Percentiles rank a stretch among this genome's conserved stretches.
Evolutionary conservation across 2,888 invertebrate genomes (phyloP).

Genomic region (Calliphora vomitoria): DNA sequence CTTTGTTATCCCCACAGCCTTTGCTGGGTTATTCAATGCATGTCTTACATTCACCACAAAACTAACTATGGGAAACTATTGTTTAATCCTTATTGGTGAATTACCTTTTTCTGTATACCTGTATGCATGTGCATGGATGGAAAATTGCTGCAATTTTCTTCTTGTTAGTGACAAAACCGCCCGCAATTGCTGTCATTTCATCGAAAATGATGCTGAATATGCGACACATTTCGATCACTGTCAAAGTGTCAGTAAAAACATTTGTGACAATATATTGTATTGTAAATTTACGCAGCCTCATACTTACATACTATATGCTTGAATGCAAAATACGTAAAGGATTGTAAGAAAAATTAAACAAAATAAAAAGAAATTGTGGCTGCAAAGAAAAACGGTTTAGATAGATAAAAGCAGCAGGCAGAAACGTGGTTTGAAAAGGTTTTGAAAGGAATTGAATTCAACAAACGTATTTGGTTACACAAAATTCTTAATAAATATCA

Average conservation of each 20-base stretch:
- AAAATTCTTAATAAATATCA: too few relatives aligned
- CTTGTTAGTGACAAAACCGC: constrained; percentile 83
- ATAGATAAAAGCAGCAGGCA: too few relatives aligned
- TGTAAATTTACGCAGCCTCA: constrained; percentile 82
- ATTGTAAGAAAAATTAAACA: constrained; percentile 15
- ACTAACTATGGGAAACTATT: constrained; percentile 53
- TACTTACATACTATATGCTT: constrained; percentile 17
- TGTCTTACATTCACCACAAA: neutral
- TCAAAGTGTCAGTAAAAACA: constrained; percentile 76
- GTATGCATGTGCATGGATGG: constrained; percentile 51
- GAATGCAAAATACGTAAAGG: constrained; percentile 3
- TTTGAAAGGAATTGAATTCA: too few relatives aligned
- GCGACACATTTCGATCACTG: constrained; percentile 84
- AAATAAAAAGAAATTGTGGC: constrained; percentile 45
- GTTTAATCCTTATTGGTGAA: constrained; percentile 34
- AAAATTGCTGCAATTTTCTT: constrained; percentile 82
- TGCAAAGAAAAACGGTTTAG: too few relatives aligned
- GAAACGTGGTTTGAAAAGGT: too few relatives aligned
- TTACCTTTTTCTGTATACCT: neutral
- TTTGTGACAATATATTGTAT: constrained; percentile 81
- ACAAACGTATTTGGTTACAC: too few relatives aligned
- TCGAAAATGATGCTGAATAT: constrained; percentile 73
- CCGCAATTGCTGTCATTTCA: constrained; percentile 79
- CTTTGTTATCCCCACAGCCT: neutral
- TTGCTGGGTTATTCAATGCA: constrained; percentile 6